Conservation (phyloP, 2,113 vertebrate species). For the Oncorhynchus gorbuscha region DNA sequence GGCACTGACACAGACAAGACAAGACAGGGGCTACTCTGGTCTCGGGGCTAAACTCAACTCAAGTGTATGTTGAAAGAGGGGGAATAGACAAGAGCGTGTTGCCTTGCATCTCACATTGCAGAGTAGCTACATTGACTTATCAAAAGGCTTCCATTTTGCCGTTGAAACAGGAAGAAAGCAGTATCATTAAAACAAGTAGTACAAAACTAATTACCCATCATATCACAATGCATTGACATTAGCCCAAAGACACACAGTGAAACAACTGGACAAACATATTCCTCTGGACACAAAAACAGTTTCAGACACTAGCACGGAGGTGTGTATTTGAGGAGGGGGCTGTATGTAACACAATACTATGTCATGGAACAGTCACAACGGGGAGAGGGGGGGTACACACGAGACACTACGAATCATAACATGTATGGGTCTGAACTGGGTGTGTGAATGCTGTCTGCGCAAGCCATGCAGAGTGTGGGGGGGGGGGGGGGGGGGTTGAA, state of each 20-base stretch:
- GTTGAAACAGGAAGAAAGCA: no score
- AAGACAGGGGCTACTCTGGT: slow-evolving; percentile 15
- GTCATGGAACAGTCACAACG: neutral
- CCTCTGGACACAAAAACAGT: neutral
- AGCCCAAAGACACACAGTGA: slow-evolving; percentile 27
- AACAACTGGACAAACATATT: neutral
- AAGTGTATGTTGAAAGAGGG: slow-evolving; percentile 11
- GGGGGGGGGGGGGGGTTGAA: slow-evolving; percentile 29
- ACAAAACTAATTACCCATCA: neutral
- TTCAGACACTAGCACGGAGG: neutral
- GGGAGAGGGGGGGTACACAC: neutral
- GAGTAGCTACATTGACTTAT: neutral
- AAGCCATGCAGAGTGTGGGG: slow-evolving; percentile 70
- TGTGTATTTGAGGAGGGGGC: neutral
- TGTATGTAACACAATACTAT: slow-evolving; percentile 1
- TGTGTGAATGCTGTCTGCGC: slow-evolving; percentile 37
- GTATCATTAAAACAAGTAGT: neutral
- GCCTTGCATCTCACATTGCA: no score
- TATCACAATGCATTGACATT: slow-evolving; percentile 31
- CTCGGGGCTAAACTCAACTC: slow-evolving; percentile 34
- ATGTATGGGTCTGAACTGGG: slow-evolving; percentile 10
- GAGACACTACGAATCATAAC: neutral
- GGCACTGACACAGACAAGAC: slow-evolving; percentile 10
- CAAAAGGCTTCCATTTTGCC: neutral
- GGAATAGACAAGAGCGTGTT: neutral